Conservation (phyloP, 2,888 invertebrate species). For the Hesperia comma region DNA sequence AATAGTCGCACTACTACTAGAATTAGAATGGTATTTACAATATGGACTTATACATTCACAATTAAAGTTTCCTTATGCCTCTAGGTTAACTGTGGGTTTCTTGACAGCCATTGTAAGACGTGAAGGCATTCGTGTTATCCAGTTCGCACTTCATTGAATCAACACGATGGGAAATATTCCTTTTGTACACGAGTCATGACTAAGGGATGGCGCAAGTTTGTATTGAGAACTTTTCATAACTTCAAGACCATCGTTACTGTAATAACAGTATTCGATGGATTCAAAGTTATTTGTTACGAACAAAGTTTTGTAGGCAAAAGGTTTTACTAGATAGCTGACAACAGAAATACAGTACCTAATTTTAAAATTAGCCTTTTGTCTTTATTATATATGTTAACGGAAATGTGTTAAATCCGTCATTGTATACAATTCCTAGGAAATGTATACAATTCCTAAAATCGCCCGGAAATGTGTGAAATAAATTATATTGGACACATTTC, state of each 20-base stretch:
- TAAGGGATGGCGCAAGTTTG: constrained; percentile 14
- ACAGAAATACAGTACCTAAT: too few relatives aligned
- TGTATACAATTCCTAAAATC: too few relatives aligned
- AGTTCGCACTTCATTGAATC: constrained; percentile 70
- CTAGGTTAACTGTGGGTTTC: constrained; percentile 19
- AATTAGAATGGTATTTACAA: too few relatives aligned
- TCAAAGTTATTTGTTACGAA: not conserved
- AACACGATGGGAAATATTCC: constrained; percentile 68
- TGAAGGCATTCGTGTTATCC: constrained; percentile 69
- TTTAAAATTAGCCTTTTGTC: too few relatives aligned
- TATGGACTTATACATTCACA: too few relatives aligned
- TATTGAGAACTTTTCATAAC: not conserved
- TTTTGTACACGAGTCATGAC: constrained; percentile 50
- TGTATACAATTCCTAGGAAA: too few relatives aligned
- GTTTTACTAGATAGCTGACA: too few relatives aligned
- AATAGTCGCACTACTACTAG: too few relatives aligned
- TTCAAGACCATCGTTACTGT: not conserved
- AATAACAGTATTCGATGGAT: not conserved
- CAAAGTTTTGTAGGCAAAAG: not conserved
- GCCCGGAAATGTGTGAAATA: too few relatives aligned
- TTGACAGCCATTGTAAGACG: constrained; percentile 54
- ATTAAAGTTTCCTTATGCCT: constrained; percentile 13
- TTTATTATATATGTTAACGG: too few relatives aligned
- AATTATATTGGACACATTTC: too few relatives aligned
- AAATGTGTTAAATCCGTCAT: too few relatives aligned